These are phyloP conservation scores for Petroica traversi DNA, from an alignment of 2,113 vertebrate species.

Conservation along the genomic window DNA sequence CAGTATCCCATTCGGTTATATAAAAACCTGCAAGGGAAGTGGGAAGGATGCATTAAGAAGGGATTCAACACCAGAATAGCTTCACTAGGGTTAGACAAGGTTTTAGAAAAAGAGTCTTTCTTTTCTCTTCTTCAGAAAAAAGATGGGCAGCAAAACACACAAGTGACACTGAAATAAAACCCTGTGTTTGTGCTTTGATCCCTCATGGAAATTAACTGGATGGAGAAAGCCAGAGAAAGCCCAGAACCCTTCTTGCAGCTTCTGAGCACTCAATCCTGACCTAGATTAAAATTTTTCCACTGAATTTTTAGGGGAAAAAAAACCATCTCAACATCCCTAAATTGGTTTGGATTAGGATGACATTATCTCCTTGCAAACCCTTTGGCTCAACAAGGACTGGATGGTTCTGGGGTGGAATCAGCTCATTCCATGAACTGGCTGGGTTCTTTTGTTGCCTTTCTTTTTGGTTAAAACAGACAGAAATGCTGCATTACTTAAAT, in stretches of 20 bases:
- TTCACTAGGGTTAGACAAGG: background rate
- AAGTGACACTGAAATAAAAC: too few species aligned
- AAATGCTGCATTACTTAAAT: background rate
- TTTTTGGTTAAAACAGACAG: background rate
- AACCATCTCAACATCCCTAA: too few species aligned
- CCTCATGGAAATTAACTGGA: background rate
- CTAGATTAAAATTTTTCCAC: too few species aligned
- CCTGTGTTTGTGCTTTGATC: background rate
- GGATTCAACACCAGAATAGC: background rate
- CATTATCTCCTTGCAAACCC: background rate
- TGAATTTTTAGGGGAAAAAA: background rate
- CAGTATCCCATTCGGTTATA: constrained; percentile 91
- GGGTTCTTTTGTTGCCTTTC: fast-evolving
- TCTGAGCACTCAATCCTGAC: background rate
- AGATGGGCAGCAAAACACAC: background rate
- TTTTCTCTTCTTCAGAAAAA: too few species aligned
- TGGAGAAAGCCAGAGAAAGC: background rate
- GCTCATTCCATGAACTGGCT: background rate
- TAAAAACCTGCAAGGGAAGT: constrained; percentile 81
- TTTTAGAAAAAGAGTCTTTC: background rate
- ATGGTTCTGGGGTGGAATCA: background rate
- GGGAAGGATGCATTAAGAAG: background rate
- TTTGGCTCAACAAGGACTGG: background rate
- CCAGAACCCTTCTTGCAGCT: background rate
- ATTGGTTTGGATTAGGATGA: background rate